Base-by-base conservation (phyloP, 1,140 invertebrate species). In the Planococcus citri region DNA sequence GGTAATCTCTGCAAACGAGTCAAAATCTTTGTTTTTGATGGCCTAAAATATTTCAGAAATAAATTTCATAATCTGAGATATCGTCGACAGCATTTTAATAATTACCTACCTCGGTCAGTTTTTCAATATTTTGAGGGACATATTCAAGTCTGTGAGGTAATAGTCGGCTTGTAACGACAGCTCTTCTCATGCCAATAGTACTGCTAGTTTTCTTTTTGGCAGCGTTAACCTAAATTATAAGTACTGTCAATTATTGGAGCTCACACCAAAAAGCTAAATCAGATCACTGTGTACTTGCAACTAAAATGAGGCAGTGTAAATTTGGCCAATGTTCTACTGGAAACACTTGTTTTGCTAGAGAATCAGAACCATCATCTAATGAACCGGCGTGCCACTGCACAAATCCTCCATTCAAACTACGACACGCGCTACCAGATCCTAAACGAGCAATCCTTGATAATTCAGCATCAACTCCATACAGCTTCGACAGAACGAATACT, bases 351-450 rank as follows among this genome's bases (percentile, higher is more conserved):
- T 81, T 79, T 0, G 94, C 92, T 68, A 92, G 78, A 1, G 93
- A 95, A 80, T 97, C 94, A n/a, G 76, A 78, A 10, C 92, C 93
- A 78, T 88, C 83, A 0, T 79, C 75, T 33, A 81, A 73, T 1
- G 76, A 75, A 9, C 95, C 70, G 33, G 69, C 69, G 38, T 86
- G 82, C 97, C 97, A 99, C 70, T 85, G 83, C 0, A 87, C 85
- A 82, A 98, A 98, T 51, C 97, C 97, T 58, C 95, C 95, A 75
- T 87, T 87, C 20, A 97, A 80, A 80, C 96, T 98, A 64, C 97
- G 83, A 79, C 96, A 98, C 1, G 97, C 97, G 77, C 93, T 97
- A 10, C 97, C 97, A 68, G 95, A 97, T 22, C 97, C 97, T 72
- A 85, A 78, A 73, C 94, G 84, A 1, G 94, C 93, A 70, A 96